A percentile compares a stretch with the other conserved stretches of the same genome.
Evolutionary conservation across 2,113 vertebrate species (phyloP).

Genomic region (Bufo gargarizans): DNA sequence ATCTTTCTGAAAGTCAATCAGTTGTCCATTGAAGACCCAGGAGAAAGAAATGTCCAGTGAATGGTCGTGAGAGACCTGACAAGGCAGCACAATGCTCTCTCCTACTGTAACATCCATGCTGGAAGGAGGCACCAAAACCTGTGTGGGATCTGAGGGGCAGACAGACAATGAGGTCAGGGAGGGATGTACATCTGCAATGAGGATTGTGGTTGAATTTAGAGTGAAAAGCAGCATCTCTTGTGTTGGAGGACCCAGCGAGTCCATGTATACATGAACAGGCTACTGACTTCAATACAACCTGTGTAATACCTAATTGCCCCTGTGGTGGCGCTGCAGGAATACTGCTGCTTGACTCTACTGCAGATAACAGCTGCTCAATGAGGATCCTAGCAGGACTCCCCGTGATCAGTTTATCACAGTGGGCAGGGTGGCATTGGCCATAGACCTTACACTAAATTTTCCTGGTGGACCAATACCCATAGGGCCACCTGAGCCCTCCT

Average conservation of each 20-base stretch:
- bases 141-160: slow-evolving; percentile 81
- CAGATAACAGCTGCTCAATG: neutral
- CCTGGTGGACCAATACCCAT: too few relatives aligned
- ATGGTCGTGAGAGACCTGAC: slow-evolving; percentile 92
- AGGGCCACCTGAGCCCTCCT: too few relatives aligned
- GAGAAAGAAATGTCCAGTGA: slow-evolving; percentile 90
- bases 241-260: neutral
- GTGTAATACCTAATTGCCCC: neutral
- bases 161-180: neutral
- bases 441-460: too few relatives aligned
- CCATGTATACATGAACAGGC: neutral
- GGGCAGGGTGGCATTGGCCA: too few relatives aligned
- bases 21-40: slow-evolving; percentile 94
- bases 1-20: slow-evolving; percentile 92
- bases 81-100: slow-evolving; percentile 94
- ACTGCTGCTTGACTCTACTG: neutral
- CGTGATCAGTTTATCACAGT: neutral
- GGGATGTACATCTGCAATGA: too few relatives aligned
- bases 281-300: neutral
- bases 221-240: neutral
- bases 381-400: neutral
- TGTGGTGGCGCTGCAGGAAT: neutral
- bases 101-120: slow-evolving; percentile 94
- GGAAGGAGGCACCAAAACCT: slow-evolving; percentile 85
- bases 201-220: too few relatives aligned